Evolutionary conservation across 1,140 invertebrate genomes (phyloP).

Genomic region (Ridgeia piscesae): DNA sequence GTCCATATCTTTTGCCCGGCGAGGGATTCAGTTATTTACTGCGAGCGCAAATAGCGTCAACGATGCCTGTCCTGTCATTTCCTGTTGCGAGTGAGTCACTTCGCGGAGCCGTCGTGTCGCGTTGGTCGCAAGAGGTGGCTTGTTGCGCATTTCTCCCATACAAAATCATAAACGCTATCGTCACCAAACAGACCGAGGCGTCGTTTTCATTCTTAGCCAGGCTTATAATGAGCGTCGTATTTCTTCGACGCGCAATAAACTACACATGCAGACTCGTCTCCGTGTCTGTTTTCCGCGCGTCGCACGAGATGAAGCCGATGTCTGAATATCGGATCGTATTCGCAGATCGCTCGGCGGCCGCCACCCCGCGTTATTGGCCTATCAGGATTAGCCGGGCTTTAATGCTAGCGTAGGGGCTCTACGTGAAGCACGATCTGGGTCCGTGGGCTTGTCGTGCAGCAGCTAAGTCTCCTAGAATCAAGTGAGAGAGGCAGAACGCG

Average conservation of each 20-base stretch:
- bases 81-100: background rate
- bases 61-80: background rate
- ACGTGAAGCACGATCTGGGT: background rate
- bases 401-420: background rate
- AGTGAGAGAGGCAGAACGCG: background rate
- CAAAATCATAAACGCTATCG: background rate
- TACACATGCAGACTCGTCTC: background rate
- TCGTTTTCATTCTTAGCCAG: background rate
- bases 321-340: background rate
- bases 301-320: background rate
- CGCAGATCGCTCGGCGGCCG: background rate
- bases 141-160: background rate
- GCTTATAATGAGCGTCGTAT: background rate
- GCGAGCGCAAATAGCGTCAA: background rate
- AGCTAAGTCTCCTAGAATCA: background rate
- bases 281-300: background rate
- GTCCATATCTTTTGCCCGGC: background rate
- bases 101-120: background rate
- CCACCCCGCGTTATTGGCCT: background rate
- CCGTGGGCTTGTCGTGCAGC: background rate
- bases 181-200: no score
- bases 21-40: background rate
- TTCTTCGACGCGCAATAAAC: background rate
- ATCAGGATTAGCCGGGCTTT: background rate
- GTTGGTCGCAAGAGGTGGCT: background rate